Percentiles rank a stretch among this genome's conserved stretches.
phyloP scores from a whole-genome alignment of 2,113 vertebrate species.

The Phaethon lepturus region DNA sequence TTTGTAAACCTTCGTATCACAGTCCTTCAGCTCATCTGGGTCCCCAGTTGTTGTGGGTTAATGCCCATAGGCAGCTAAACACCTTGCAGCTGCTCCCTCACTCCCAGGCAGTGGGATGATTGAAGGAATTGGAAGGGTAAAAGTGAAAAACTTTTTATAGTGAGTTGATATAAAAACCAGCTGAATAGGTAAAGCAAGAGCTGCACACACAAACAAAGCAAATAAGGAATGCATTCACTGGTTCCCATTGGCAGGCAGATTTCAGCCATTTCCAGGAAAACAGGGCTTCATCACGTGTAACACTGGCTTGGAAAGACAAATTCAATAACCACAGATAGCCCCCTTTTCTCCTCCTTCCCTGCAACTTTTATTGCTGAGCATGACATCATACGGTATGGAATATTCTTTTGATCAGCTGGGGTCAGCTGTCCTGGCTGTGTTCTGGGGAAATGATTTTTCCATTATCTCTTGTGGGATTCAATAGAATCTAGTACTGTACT shows the following conservation, averaged over 20 bases:
- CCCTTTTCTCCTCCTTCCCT: neutral
- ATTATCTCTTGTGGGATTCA: neutral
- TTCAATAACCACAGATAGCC: fast-evolving
- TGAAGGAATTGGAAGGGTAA: neutral
- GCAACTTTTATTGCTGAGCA: neutral
- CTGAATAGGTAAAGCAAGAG: neutral
- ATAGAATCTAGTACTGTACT: neutral
- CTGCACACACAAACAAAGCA: neutral
- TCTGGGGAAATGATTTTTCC: neutral
- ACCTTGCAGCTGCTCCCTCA: neutral
- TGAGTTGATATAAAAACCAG: fast-evolving
- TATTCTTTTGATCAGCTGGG: neutral
- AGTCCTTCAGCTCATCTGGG: neutral
- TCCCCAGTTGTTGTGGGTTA: neutral
- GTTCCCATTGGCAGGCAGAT: neutral
- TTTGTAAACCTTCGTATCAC: neutral
- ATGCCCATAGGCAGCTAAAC: neutral
- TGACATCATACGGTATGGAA: fast-evolving
- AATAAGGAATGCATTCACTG: neutral
- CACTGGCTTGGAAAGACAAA: neutral
- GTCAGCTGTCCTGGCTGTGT: neutral
- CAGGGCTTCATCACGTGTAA: fast-evolving
- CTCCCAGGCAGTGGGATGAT: neutral
- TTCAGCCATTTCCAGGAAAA: neutral
- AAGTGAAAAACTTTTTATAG: neutral